Base-by-base conservation (phyloP, 1,140 invertebrate genomes). In the Magallana ariakensis region DNA sequence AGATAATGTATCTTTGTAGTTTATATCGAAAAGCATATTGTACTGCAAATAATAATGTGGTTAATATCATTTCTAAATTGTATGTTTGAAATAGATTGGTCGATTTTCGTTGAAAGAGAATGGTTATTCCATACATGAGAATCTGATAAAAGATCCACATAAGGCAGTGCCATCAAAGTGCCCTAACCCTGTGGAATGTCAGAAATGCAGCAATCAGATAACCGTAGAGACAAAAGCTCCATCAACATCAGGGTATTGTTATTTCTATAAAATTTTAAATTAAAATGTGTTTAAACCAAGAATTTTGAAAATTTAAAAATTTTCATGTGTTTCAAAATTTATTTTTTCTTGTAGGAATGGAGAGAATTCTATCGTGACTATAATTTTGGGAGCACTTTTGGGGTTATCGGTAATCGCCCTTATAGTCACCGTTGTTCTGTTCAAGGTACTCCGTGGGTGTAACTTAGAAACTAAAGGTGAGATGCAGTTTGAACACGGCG, bases 131-230 rank as follows among this genome's bases (percentile, higher is more conserved):
- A 22, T 75, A 13, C 22, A 75, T 33, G 22, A 75, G 1, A 75
- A 26, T 19, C 10, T 26, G 33, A 75, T 75, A 75, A 75, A 75
- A 26, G 66, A 75, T 33, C 66, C 66, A 26, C 33, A 26, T 22
- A 75, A 10, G 66, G 33, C 66, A 13, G 26, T 75, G 66, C 66
- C 66, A 75, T 75, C 66, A 75, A 22, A 26, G 4, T 75, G 66
- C 13, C 66, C 66, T 11, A 75, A 75, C 33, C 66, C 66, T 13
- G 11, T 26, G 22, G 66, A 75, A 13, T 75, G 66, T 75, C 19
- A 33, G 13, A 75, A 75, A 75, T 75, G 66, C 22, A 26, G 3
- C 8, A 10, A 4, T 11, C 66, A 75, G 10, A 11, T 75, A 19
- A 10, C 10, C 0, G 11, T 26, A 19, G 22, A 75, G 33, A 11